Percentiles rank a stretch among this genome's conserved stretches.
phyloP scores from a whole-genome alignment of 2,797 vertebrate genomes.

The Dendrocincla fuliginosa region DNA sequence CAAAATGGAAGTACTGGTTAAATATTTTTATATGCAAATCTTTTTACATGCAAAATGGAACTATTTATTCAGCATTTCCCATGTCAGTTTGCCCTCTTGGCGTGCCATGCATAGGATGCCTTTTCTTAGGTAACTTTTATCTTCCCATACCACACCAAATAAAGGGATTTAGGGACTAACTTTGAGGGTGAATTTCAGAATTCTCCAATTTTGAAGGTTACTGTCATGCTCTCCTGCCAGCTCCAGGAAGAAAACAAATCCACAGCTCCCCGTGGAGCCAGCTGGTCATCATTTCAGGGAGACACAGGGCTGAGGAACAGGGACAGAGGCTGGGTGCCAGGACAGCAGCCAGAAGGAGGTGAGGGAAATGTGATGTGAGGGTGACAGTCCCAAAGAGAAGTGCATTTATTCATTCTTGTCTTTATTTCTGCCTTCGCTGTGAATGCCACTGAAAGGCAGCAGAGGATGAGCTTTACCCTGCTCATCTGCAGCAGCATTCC shows the following conservation, averaged over 20 bases:
- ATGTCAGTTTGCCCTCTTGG: neutral
- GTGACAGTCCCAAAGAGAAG: neutral
- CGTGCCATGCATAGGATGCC: neutral
- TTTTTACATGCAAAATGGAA: neutral
- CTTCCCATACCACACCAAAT: neutral
- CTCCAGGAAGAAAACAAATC: neutral
- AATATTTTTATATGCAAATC: neutral
- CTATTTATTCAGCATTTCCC: neutral
- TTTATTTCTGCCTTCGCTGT: neutral
- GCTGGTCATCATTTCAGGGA: rapidly evolving
- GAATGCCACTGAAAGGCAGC: neutral
- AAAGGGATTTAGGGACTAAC: neutral
- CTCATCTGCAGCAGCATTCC: neutral
- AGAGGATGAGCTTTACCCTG: neutral
- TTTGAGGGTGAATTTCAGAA: neutral
- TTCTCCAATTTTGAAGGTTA: neutral
- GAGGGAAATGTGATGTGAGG: neutral
- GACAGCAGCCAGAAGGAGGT: too few species aligned
- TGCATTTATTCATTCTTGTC: neutral
- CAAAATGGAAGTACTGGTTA: neutral
- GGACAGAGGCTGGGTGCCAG: neutral
- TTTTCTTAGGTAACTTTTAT: neutral
- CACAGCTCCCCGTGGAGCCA: neutral
- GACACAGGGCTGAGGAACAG: neutral
- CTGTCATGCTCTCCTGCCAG: rapidly evolving